Evolutionary conservation across 2,888 invertebrate genomes (phyloP).

Genomic region (Chymomyza caudatula): DNA sequence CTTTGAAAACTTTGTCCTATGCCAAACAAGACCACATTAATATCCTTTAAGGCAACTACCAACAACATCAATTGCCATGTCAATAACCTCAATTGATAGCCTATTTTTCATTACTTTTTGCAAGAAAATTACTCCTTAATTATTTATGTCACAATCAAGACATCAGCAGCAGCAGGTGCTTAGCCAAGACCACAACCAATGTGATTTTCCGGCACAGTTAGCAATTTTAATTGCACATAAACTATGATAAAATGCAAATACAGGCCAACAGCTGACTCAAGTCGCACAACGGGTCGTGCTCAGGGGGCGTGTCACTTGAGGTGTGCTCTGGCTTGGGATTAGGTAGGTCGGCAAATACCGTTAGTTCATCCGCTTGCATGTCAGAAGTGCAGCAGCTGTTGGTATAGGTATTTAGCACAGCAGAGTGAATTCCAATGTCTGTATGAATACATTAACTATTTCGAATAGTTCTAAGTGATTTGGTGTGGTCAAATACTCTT

Average conservation of each 20-base stretch:
- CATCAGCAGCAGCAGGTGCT: slow-evolving; percentile 20
- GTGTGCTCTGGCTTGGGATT: not conserved
- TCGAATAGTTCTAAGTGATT: not conserved
- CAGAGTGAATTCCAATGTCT: not conserved
- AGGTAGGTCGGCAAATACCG: not conserved
- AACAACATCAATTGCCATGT: not conserved
- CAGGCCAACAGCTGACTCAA: slow-evolving; percentile 2
- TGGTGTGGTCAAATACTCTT: too few species aligned
- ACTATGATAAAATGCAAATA: slow-evolving; percentile 16
- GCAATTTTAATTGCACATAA: slow-evolving; percentile 55
- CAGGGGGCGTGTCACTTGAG: not conserved
- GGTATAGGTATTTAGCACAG: not conserved
- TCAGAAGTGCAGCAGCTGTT: not conserved
- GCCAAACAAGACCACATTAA: too few species aligned
- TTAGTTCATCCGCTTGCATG: not conserved
- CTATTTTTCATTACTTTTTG: not conserved
- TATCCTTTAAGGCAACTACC: not conserved
- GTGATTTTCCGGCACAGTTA: slow-evolving; percentile 53
- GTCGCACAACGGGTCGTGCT: not conserved
- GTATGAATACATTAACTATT: not conserved
- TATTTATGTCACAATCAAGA: slow-evolving; percentile 42
- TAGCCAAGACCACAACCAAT: slow-evolving; percentile 23
- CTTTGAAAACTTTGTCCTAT: too few species aligned
- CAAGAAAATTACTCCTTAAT: slow-evolving; percentile 30
- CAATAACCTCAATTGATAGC: not conserved